Base-by-base conservation (phyloP, 2,797 vertebrate species). In the Pantherophis alleghaniensis region DNA sequence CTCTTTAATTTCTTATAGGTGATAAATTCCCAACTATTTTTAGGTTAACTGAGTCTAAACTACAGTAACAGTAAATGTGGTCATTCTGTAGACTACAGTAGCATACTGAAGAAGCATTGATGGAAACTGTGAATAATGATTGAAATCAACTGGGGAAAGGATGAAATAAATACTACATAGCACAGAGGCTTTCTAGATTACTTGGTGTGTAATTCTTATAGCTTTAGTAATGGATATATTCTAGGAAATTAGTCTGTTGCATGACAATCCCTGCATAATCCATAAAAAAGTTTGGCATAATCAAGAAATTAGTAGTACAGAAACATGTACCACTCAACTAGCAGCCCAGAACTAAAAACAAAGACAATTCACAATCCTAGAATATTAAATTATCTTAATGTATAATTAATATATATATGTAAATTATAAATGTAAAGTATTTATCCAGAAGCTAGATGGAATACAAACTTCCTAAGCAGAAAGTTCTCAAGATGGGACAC, bases 31-130 rank as follows among this genome's bases (percentile, higher is more conserved):
- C 93, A 89, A 91, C 92, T 90, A 11, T 88, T 89, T 93, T 92
- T 94, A 93, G 90, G 74, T 53, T 86, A 66, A 55, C 42, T 91
- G 93, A 37, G 92, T 57, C 63, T 22, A 92, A 89, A 91, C 91
- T 93, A 88, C 11, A 86, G 61, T 88, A 94, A 94, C 55, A 88
- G 89, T 51, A 18, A 51, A 95, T 89, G 6, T 87, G 93, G 88
- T 94, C 87, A 91, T 57, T 32, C 55, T 93, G 53, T 89, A 56
- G 32, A 87, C 96, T 69, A 74, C n/a, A 37, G 47, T 66, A 94
- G 95, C 96, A 95, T 97, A 95, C 92, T 93, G 24, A 26, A 22
- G 92, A 26, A 22, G 91, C 83, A 42, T 24, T 89, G 1, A 53
- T 0, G 0, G 86, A 92, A 93, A 92, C 86, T 95, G 94, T 83